Conservation (phyloP, 2,797 vertebrate genomes). For the Micromesistius poutassou region DNA sequence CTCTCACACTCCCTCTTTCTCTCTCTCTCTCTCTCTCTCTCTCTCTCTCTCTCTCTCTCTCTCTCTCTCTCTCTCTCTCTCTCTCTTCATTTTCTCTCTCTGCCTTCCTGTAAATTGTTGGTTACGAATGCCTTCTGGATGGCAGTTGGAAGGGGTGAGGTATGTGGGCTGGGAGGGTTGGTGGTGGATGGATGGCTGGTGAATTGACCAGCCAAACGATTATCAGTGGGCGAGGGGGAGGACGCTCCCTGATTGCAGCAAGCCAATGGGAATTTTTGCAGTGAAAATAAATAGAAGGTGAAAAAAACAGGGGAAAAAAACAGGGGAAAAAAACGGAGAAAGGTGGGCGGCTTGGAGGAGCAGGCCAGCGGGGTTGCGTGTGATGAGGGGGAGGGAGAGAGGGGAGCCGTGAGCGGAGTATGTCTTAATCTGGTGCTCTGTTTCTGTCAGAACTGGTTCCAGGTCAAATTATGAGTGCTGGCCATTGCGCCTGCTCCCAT, state of each 20-base stretch:
- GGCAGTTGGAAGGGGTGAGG: neutral
- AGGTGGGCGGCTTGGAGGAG: neutral
- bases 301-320: slow-evolving; percentile 18
- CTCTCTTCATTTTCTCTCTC: neutral
- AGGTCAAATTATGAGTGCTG: slow-evolving; percentile 74
- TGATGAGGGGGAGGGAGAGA: slow-evolving; percentile 26
- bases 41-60: no score
- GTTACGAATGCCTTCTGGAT: slow-evolving; percentile 48
- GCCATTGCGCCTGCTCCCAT: slow-evolving; percentile 65
- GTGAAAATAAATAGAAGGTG: slow-evolving; percentile 43
- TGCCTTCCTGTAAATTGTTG: slow-evolving; percentile 52
- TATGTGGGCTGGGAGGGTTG: slow-evolving; percentile 38
- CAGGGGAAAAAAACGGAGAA: neutral
- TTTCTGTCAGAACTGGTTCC: slow-evolving; percentile 75
- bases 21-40: slow-evolving; percentile 23
- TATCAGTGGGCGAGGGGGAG: slow-evolving; percentile 53
- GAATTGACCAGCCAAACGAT: slow-evolving; percentile 66
- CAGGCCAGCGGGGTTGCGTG: slow-evolving; percentile 29
- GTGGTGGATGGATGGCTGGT: neutral
- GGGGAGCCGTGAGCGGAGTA: slow-evolving; percentile 61
- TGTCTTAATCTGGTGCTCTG: slow-evolving; percentile 72
- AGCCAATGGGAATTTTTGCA: slow-evolving; percentile 71
- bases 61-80: no score
- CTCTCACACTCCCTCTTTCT: no score
- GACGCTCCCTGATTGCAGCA: slow-evolving; percentile 47